Evolutionary conservation across 2,888 invertebrate species (phyloP).

Genomic region (Cataglyphis altisquamis): DNA sequence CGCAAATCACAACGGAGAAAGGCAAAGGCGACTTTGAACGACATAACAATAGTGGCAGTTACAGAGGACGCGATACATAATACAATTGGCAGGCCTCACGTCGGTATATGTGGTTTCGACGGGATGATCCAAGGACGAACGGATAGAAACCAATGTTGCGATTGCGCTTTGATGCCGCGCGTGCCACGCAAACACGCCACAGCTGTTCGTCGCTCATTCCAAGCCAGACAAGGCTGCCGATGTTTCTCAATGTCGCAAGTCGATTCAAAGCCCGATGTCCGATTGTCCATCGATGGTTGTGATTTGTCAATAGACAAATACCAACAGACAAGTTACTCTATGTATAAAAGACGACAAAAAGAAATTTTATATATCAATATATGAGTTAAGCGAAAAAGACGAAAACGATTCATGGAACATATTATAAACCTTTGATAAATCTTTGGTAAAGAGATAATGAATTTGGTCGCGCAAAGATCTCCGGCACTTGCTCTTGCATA

Average conservation of each 20-base stretch:
- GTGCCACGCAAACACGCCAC: conserved; percentile 72
- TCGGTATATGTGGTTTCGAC: conserved; percentile 69
- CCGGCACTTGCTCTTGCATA: background rate
- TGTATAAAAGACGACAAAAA: background rate
- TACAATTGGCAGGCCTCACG: conserved; percentile 67
- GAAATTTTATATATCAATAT: conserved; percentile 7
- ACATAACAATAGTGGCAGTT: conserved; percentile 67
- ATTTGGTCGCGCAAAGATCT: background rate
- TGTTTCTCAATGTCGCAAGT: conserved; percentile 16
- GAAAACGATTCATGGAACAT: background rate
- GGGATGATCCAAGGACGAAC: conserved; percentile 69
- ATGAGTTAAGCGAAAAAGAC: background rate
- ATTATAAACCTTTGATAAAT: background rate
- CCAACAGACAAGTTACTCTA: background rate
- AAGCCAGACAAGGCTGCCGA: conserved; percentile 58
- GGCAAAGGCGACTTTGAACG: conserved; percentile 74
- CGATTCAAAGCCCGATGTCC: conserved; percentile 7
- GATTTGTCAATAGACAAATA: conserved; percentile 16
- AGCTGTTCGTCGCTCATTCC: conserved; percentile 71
- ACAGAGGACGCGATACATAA: conserved; percentile 70
- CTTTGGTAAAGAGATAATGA: conserved; percentile 17
- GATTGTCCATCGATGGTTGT: conserved; percentile 34
- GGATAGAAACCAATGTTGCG: conserved; percentile 64
- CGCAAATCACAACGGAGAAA: conserved; percentile 70
- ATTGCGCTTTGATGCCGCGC: conserved; percentile 69